phyloP scores from a whole-genome alignment of 2,888 invertebrate genomes.

The Odontocerum albicorne region DNA sequence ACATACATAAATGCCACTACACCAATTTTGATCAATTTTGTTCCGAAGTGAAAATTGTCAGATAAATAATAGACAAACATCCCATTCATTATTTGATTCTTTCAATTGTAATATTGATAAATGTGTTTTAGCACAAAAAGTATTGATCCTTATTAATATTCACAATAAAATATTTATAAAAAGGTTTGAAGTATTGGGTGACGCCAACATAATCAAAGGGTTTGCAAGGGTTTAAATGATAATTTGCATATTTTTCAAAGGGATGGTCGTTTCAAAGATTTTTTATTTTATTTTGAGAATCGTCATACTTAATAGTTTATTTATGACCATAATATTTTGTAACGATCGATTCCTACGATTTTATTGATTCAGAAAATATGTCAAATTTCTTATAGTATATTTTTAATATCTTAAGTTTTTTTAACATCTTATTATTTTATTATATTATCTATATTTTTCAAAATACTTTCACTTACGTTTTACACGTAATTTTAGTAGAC shows the following conservation, averaged over 20 bases:
- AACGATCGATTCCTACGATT: too few relatives aligned
- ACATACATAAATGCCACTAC: neutral
- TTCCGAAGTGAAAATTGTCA: constrained; percentile 23
- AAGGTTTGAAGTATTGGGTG: constrained; percentile 18
- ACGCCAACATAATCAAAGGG: constrained; percentile 28
- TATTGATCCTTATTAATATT: constrained; percentile 31
- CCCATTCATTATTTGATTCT: neutral
- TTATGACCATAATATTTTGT: constrained; percentile 7
- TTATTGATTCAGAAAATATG: too few relatives aligned
- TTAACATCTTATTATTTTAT: too few relatives aligned
- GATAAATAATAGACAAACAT: constrained; percentile 18
- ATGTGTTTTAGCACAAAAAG: constrained; percentile 18
- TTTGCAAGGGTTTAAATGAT: constrained; percentile 15
- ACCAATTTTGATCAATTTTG: constrained; percentile 26
- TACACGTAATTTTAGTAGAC: too few relatives aligned
- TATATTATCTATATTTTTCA: too few relatives aligned
- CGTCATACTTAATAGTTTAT: constrained; percentile 7
- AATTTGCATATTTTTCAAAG: constrained; percentile 24
- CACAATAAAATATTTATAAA: constrained; percentile 22
- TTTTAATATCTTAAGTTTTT: too few relatives aligned
- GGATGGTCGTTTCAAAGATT: too few relatives aligned
- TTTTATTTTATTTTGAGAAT: constrained; percentile 2
- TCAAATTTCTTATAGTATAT: too few relatives aligned
- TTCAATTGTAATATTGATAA: constrained; percentile 21
- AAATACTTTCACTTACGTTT: too few relatives aligned